These are phyloP conservation scores for Lepidurus arcticus DNA, from an alignment of 1,140 invertebrate species.

Conservation along the genomic window DNA sequence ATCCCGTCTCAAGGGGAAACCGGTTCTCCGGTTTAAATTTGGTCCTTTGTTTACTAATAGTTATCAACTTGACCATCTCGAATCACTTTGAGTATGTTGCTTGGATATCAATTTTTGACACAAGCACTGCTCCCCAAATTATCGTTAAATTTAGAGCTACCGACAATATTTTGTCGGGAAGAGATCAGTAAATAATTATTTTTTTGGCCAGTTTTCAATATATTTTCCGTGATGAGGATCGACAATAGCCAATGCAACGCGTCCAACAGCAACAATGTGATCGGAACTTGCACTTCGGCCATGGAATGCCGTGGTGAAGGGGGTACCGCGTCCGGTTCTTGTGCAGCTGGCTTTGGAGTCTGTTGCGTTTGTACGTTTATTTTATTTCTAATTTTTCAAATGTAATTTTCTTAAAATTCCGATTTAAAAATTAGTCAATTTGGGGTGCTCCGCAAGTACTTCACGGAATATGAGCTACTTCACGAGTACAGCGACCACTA, in stretches of 20 bases:
- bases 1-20: no score
- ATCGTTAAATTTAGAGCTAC: no score
- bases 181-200: not conserved
- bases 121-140: no score
- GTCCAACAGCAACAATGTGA: slow-evolving; percentile 28
- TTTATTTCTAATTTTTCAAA: not conserved
- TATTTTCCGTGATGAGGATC: slow-evolving; percentile 32
- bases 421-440: not conserved
- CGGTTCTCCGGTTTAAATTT: no score
- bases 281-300: slow-evolving; percentile 40
- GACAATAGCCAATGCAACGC: slow-evolving; percentile 43
- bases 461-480: slow-evolving; percentile 19
- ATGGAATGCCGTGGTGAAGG: slow-evolving; percentile 57
- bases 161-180: not conserved
- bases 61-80: no score
- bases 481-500: slow-evolving; percentile 59
- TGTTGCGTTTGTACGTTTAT: slow-evolving; percentile 63
- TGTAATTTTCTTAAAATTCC: not conserved
- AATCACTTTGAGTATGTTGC: no score
- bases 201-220: slow-evolving; percentile 29
- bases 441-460: not conserved
- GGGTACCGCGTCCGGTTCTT: slow-evolving; percentile 57
- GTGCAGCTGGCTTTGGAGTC: slow-evolving; percentile 65
- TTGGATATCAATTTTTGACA: no score
- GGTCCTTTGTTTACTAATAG: no score